These are phyloP conservation scores for Peromyscus aztecus DNA, from an alignment of 2,797 vertebrate genomes.

Conservation along the genomic window DNA sequence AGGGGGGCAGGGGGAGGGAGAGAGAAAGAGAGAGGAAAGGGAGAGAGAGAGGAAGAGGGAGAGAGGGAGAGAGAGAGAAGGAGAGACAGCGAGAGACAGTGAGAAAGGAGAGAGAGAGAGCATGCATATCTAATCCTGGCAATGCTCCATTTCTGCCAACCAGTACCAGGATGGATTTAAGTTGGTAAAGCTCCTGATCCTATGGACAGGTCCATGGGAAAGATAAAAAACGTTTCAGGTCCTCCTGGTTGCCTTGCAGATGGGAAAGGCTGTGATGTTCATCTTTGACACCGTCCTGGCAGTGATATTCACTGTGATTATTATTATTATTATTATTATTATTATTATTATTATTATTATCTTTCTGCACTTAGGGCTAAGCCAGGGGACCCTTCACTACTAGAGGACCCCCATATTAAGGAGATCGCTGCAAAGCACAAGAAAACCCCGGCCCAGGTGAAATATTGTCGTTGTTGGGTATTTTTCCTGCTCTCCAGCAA, in stretches of 20 bases:
- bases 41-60: too few species aligned
- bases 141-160: not conserved
- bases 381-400: slow-evolving; percentile 91
- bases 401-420: slow-evolving; percentile 92
- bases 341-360: too few species aligned
- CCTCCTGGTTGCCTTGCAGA: not conserved
- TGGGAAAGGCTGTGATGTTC: not conserved
- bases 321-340: too few species aligned
- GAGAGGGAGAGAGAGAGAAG: too few species aligned
- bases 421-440: slow-evolving; percentile 92
- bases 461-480: not conserved
- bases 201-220: not conserved
- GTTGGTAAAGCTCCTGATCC: not conserved
- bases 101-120: too few species aligned
- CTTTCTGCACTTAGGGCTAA: slow-evolving; percentile 88
- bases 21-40: too few species aligned
- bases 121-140: not conserved
- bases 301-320: not conserved
- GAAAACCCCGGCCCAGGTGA: slow-evolving; percentile 87
- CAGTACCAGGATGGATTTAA: not conserved
- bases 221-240: not conserved
- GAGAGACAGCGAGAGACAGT: too few species aligned
- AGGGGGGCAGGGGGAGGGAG: too few species aligned
- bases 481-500: too few species aligned
- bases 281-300: not conserved